Percentiles rank a stretch among this genome's conserved stretches.
Evolutionary conservation across 35 echinoderm and acorn worm genomes (phyloP).

Genomic region (Ophioderma brevispina): DNA sequence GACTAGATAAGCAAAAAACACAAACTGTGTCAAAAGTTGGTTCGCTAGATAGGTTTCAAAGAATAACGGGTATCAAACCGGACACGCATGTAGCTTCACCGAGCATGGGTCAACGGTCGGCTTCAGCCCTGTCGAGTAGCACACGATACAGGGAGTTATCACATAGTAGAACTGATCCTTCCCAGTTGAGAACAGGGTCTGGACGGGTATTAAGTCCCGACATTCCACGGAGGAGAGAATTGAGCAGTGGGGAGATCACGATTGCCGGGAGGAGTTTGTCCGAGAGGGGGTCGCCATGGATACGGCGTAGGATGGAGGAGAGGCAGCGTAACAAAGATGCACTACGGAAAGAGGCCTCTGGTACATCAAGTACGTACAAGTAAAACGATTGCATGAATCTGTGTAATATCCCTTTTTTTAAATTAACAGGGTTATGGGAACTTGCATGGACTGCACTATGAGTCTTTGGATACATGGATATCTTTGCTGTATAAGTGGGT

Average conservation of each 20-base stretch:
- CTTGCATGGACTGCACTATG: too few relatives aligned
- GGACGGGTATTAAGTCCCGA: slow-evolving; percentile 9
- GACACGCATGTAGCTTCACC: not conserved
- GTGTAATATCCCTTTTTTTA: too few relatives aligned
- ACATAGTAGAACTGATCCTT: not conserved
- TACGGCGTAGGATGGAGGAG: slow-evolving; percentile 74
- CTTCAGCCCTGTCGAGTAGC: not conserved
- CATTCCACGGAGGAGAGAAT: slow-evolving; percentile 6
- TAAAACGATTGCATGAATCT: not conserved
- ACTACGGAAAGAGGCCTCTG: not conserved
- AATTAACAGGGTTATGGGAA: too few relatives aligned
- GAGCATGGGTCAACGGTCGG: not conserved
- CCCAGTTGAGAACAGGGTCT: not conserved
- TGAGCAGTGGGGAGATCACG: not conserved
- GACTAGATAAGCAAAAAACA: not conserved
- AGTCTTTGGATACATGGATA: too few relatives aligned
- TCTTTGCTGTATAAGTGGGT: too few relatives aligned
- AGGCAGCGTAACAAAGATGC: slow-evolving; percentile 20
- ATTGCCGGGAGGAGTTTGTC: slow-evolving; percentile 9
- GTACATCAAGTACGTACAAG: not conserved
- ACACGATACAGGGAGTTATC: slow-evolving; percentile 5
- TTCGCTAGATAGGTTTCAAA: not conserved
- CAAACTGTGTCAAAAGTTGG: not conserved
- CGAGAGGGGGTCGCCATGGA: slow-evolving; percentile 78
- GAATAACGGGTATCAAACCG: not conserved